Conservation (phyloP, 1,140 invertebrate species). For the Contarinia nasturtii region DNA sequence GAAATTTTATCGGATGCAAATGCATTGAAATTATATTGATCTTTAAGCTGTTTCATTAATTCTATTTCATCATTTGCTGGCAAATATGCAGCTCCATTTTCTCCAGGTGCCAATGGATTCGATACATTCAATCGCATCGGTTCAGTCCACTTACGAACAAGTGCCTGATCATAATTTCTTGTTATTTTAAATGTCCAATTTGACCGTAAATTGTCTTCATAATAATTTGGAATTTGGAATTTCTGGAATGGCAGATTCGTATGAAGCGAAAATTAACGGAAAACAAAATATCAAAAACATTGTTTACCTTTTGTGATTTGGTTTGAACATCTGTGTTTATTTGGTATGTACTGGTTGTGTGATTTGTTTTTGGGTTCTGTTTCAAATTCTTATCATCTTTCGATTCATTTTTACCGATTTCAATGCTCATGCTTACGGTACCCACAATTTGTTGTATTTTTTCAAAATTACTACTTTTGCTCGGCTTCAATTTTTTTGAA, state of each 20-base stretch:
- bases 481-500: no score
- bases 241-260: neutral
- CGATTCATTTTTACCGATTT: no score
- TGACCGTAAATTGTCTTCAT: neutral
- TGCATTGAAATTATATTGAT: conserved; percentile 96
- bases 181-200: neutral
- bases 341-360: no score
- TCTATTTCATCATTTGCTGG: conserved; percentile 56
- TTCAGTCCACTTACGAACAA: neutral
- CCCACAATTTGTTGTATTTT: no score
- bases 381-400: no score
- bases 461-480: no score
- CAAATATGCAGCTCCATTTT: neutral
- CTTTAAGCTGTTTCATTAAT: conserved; percentile 86
- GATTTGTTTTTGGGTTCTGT: no score
- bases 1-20: conserved; percentile 95
- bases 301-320: no score
- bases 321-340: no score
- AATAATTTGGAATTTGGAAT: neutral
- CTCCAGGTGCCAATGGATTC: neutral
- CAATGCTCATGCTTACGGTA: no score
- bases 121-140: neutral
- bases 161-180: neutral
- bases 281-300: no score
- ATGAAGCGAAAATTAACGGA: no score